A percentile compares a stretch with the other conserved stretches of the same genome.
These are phyloP conservation scores for Eupithecia exiguata DNA, from an alignment of 2,888 invertebrate species.

Conservation along the genomic window DNA sequence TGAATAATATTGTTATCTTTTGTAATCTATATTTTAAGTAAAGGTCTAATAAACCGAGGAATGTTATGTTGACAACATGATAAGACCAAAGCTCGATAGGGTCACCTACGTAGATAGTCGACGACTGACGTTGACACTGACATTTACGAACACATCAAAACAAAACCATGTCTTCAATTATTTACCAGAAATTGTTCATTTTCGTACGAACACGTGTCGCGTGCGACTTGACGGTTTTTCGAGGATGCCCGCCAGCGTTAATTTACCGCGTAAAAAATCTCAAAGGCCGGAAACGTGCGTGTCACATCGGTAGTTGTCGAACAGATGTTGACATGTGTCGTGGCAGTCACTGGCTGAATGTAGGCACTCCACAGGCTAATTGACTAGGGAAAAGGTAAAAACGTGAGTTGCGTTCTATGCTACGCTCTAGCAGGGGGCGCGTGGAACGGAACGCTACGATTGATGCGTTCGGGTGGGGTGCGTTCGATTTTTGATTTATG, in stretches of 20 bases:
- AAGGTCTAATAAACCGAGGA: conserved; percentile 30
- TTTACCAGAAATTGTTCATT: conserved; percentile 46
- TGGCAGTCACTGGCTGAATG: conserved; percentile 50
- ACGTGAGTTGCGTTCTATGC: conserved; percentile 58
- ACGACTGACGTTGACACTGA: conserved; percentile 11
- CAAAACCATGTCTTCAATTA: conserved; percentile 4
- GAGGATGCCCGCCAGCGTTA: conserved; percentile 66
- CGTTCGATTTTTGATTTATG: conserved; percentile 57
- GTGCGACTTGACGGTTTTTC: conserved; percentile 54
- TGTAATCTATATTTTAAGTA: conserved; percentile 38
- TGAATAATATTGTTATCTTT: conserved; percentile 55
- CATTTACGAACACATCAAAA: conserved; percentile 11
- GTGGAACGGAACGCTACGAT: conserved; percentile 54
- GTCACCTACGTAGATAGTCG: background rate
- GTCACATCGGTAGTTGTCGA: conserved; percentile 74
- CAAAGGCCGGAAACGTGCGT: conserved; percentile 73
- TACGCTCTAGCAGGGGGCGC: conserved; percentile 47
- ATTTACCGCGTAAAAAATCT: conserved; percentile 70
- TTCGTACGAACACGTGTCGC: conserved; percentile 54
- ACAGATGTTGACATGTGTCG: conserved; percentile 82
- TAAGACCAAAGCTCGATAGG: conserved; percentile 18
- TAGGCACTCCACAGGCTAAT: conserved; percentile 68
- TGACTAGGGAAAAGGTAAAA: conserved; percentile 72
- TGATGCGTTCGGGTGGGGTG: conserved; percentile 53
- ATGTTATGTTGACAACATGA: conserved; percentile 29